Evolutionary conservation across 2,797 vertebrate species (phyloP).

Genomic region (Morelia viridis): DNA sequence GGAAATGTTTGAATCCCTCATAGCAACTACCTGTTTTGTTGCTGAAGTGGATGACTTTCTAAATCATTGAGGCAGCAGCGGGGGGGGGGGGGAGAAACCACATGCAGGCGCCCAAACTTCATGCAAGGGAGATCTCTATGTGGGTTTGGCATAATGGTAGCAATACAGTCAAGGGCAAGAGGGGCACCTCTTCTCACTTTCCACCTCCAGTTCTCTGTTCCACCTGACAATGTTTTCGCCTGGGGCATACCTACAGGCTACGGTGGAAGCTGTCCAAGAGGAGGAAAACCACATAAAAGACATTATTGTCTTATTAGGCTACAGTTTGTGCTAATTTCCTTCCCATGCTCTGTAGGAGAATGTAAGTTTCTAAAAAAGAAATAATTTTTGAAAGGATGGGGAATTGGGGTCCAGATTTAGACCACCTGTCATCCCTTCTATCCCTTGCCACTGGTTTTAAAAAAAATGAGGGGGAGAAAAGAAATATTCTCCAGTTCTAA

Average conservation of each 20-base stretch:
- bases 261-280: conserved; percentile 54
- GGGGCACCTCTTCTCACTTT: conserved; percentile 17
- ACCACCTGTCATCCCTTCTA: conserved; percentile 40
- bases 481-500: conserved; percentile 18
- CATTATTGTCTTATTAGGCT: conserved; percentile 61
- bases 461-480: neutral
- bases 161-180: conserved; percentile 22
- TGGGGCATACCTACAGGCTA: conserved; percentile 52
- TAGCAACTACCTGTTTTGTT: conserved; percentile 41
- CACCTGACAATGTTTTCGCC: conserved; percentile 55
- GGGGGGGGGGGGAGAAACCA: neutral
- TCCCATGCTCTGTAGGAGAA: conserved; percentile 46
- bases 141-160: conserved; percentile 18
- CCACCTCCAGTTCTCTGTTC: conserved; percentile 22
- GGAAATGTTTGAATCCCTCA: conserved; percentile 4
- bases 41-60: conserved; percentile 51
- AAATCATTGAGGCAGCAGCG: conserved; percentile 6
- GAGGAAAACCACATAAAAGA: conserved; percentile 56
- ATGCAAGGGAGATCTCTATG: neutral
- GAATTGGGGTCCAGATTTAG: conserved; percentile 36
- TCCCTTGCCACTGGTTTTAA: conserved; percentile 10
- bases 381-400: conserved; percentile 32
- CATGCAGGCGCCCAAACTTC: neutral
- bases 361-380: conserved; percentile 39
- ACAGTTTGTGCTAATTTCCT: conserved; percentile 53